Evolutionary conservation across 2,113 vertebrate genomes (phyloP), one percentile per base, ranked within the genome.

Genomic region (Furnarius figulus): DNA sequence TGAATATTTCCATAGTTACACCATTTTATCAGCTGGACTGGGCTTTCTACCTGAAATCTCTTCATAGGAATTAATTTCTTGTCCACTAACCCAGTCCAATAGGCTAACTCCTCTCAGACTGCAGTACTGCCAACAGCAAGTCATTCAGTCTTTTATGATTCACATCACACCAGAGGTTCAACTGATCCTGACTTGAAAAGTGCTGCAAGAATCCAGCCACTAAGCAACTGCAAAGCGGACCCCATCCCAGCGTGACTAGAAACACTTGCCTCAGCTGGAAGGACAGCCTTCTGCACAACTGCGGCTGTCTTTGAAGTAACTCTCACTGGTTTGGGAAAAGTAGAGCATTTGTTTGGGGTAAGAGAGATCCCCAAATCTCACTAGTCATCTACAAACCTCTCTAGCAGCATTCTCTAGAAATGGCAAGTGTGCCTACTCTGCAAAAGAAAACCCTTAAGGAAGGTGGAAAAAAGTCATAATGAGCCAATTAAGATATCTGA

Each of bases 361-460:
- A 87, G 39, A 85, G 22, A 52, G 47, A 77, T 58, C 25, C 39
- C 35, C 3, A 17, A 68, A 73, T 42, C 28, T 78, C 59, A 66
- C 12, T n/a, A 84, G 37, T 80, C 71, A 86, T 35, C 59, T 76
- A 39, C 33, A 81, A 75, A 52, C 28, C 67, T 88, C 55, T 68
- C 8, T 35, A 86, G 67, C 44, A 90, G 80, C 68, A n/a, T n/a
- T n/a, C n/a, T n/a, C n/a, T n/a, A 92, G 35, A 70, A 96, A 46
- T 5, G 3, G 18, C 46, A 92, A 93, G 63, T 2, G 4, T 87
- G 78, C 80, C 76, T 84, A 89, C 42, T 77, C 65, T 80, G 81
- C 65, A 87, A 53, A 96, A 94, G 25, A 95, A 85, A 95, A 73
- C 7, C 46, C 91, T 76, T 65, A 53, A 66, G 88, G 55, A 91